Percentiles rank a stretch among this genome's conserved stretches.
phyloP scores from a whole-genome alignment of 2,888 invertebrate species.

The Dryobota labecula region DNA sequence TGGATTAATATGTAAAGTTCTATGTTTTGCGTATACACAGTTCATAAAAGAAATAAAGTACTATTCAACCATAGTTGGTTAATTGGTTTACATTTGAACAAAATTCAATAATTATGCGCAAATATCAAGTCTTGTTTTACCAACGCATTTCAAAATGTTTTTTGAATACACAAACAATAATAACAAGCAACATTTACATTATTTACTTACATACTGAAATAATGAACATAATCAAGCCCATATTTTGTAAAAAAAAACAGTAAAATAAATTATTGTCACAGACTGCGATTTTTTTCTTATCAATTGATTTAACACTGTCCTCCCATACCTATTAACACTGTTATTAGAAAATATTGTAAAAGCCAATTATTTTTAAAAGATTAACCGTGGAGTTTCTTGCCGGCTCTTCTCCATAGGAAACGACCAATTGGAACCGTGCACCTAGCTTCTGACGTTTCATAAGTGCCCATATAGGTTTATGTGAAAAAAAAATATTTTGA shows the following conservation, averaged over 20 bases:
- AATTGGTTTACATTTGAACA: constrained; percentile 16
- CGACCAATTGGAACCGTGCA: too few relatives aligned
- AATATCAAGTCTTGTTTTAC: constrained; percentile 20
- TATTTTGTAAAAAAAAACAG: background rate
- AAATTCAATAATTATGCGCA: constrained; percentile 27
- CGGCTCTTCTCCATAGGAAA: too few relatives aligned
- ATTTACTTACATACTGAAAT: constrained; percentile 10
- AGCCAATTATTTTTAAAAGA: too few relatives aligned
- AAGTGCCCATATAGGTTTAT: too few relatives aligned
- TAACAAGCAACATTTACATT: background rate
- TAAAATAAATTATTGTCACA: background rate
- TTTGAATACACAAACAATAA: background rate
- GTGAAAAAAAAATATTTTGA: too few relatives aligned
- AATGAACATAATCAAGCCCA: background rate
- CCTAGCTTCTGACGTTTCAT: too few relatives aligned
- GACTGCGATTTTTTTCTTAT: too few relatives aligned
- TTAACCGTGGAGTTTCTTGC: too few relatives aligned
- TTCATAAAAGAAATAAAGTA: background rate
- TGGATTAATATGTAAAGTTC: constrained; percentile 26
- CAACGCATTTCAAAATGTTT: constrained; percentile 6
- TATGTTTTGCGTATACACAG: constrained; percentile 16
- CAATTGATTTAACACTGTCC: too few relatives aligned
- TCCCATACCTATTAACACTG: too few relatives aligned
- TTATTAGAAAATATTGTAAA: too few relatives aligned
- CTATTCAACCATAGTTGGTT: constrained; percentile 22